Base-by-base conservation (phyloP, 2,113 vertebrate genomes). In the Sinocyclocheilus maitianheensis region DNA sequence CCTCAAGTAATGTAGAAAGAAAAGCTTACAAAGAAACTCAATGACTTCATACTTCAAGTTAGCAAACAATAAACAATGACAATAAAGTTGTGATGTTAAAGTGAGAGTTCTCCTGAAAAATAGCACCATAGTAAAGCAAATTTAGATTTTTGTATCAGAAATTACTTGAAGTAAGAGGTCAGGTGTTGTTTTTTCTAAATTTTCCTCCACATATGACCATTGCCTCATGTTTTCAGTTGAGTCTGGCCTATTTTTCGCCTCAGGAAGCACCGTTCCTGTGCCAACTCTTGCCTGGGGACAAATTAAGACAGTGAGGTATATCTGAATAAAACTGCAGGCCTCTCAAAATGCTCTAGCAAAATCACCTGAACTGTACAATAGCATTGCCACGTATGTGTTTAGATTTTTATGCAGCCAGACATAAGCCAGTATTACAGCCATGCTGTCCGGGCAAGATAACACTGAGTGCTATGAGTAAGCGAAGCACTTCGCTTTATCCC, bases 371-470 rank as follows among this genome's bases (percentile, higher is more conserved):
- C 51, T 43, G 48, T 74, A 84, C 81, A 72, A 84, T 58, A 74
- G 51, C 46, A 74, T 16, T 74, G 81, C 51, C 81, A 84, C 69
- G 14, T 84, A 74, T 84, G 65, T 72, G 69, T 84, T 84, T 72
- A 74, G 34, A 74, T 84, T 74, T 84, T 11, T 24, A 58, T 72
- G 22, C 81, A 37, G 69, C 81, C 40, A 84, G 81, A 84, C 81
- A 84, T 74, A 84, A 84, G 67, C 81, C 80, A 82, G 80, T 82
- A 82, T 82, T 82, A 82, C 62, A 53, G 80, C 26, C 34, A n/a
- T 74, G 67, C 81, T 84, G 67, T 74, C 81, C 65, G 7, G 81
- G 81, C 81, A 74, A 84, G 81, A 84, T 84, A 84, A 84, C 81
- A 40, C 81, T 24, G 81, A 84, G 67, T 43, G 51, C 65, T 58